These are phyloP conservation scores for Protonemura montana DNA, from an alignment of 2,888 invertebrate genomes.

Conservation along the genomic window DNA sequence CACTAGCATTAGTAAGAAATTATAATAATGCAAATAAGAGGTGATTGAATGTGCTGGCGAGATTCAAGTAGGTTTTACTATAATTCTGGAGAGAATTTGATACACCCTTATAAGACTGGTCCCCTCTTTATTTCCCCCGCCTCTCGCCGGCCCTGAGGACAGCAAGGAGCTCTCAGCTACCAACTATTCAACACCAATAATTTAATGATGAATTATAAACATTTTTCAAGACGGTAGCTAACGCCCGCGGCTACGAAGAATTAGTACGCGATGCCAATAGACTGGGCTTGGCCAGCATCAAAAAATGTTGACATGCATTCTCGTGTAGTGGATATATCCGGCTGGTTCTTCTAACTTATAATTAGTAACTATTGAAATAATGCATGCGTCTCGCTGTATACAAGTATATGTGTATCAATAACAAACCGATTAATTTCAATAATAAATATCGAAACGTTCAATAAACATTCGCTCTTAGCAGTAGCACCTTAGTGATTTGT, in stretches of 20 bases:
- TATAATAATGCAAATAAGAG: constrained; percentile 42
- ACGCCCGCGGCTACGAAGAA: constrained; percentile 13
- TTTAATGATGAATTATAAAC: constrained; percentile 39
- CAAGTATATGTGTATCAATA: background rate
- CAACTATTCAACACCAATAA: constrained; percentile 40
- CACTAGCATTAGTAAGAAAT: constrained; percentile 30
- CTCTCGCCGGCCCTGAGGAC: background rate
- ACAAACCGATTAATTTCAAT: background rate
- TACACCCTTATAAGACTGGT: constrained; percentile 21
- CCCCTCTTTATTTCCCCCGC: background rate
- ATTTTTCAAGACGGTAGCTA: constrained; percentile 37
- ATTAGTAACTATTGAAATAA: background rate
- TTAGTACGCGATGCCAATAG: constrained; percentile 15
- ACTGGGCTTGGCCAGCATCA: constrained; percentile 16
- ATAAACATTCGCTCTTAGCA: background rate
- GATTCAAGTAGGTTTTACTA: constrained; percentile 16
- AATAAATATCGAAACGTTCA: background rate
- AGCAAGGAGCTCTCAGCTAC: constrained; percentile 12
- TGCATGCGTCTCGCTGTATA: background rate
- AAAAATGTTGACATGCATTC: constrained; percentile 19
- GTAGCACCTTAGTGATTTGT: too few relatives aligned
- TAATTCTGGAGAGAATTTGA: constrained; percentile 17
- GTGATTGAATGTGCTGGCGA: constrained; percentile 34
- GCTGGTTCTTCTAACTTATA: background rate
- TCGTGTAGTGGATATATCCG: background rate